Evolutionary conservation across 37 sponge, comb jelly and placozoan genomes (phyloP).

Genomic region (Mnemiopsis leidyi): DNA sequence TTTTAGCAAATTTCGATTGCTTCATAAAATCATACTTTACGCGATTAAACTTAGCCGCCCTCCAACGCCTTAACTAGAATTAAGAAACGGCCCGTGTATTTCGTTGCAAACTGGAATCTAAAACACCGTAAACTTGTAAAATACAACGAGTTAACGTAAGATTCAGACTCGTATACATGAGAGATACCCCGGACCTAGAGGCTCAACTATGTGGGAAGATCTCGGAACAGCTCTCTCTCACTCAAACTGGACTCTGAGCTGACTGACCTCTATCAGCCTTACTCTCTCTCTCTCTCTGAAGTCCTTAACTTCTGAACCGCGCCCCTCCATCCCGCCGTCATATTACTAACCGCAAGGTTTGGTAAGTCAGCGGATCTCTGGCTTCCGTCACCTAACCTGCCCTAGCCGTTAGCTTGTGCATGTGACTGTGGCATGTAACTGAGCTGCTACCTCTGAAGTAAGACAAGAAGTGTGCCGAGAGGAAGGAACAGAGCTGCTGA

Average conservation of each 20-base stretch:
- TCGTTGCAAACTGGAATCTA: background rate
- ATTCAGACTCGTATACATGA: conserved; percentile 1
- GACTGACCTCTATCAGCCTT: too few species aligned
- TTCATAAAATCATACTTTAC: background rate
- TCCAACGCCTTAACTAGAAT: too few species aligned
- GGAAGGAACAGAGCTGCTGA: background rate
- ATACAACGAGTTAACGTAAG: conserved; percentile 38
- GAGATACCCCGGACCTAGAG: background rate
- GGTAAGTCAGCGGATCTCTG: conserved; percentile 24
- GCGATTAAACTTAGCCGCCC: background rate
- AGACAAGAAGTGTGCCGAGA: background rate
- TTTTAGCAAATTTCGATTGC: background rate
- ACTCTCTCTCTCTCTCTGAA: background rate
- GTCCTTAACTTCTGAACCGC: background rate
- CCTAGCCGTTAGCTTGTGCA: conserved; percentile 10
- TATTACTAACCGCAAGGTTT: background rate
- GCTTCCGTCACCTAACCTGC: background rate
- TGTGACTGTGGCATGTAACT: conserved; percentile 55
- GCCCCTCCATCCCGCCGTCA: background rate
- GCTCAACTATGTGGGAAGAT: background rate
- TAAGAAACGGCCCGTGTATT: background rate
- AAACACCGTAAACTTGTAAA: background rate
- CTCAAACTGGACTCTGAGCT: too few species aligned
- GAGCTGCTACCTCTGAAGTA: background rate
- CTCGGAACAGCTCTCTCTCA: background rate